Base-by-base conservation (phyloP, 2,797 vertebrate genomes). In the Parotocinclus haroldoi region DNA sequence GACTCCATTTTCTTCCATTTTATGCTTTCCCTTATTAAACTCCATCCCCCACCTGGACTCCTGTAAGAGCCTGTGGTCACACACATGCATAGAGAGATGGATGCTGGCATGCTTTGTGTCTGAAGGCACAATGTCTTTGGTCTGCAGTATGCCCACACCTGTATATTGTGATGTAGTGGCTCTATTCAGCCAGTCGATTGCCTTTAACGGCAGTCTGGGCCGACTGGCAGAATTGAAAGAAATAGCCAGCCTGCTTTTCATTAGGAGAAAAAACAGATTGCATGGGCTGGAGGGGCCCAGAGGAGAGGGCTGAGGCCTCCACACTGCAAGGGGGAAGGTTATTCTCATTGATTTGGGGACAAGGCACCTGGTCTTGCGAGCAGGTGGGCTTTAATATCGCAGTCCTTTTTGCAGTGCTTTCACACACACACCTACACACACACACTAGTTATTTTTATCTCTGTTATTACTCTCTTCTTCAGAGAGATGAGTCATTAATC, bases 141-240 rank as follows among this genome's bases (percentile, higher is more conserved):
- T 79, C 77, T 77, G 74, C 66, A 72, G 75, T 81, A 80, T 82
- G 66, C 87, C 83, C 83, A 80, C 86, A 87, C 87, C 87, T 89
- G 85, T 85, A 89, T 90, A 90, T 91, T 91, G 88, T 92, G 89
- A 91, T 91, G 83, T 89, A 91, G 85, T 89, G 88, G 84, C 82
- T 87, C 82, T 86, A 83, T 89, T 91, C 84, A 88, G 86, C 79
- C 82, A 86, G 85, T 89, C 87, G 85, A 89, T 90, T 90, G 88
- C 82, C 84, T 90, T 85, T 87, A 90, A 87, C 86, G 85, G 88
- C 82, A 81, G 82, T 82, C 73, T 59, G 82, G 85, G 80, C 84
- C 81, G 83, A 76, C 80, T 78, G 81, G 82, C 83, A 79, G 86
- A 90, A 90, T 89, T 89, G 87, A 90, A 90, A 89, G 85, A 83